phyloP scores from a whole-genome alignment of 2,113 vertebrate genomes.

The Epinephelus fuscoguttatus region DNA sequence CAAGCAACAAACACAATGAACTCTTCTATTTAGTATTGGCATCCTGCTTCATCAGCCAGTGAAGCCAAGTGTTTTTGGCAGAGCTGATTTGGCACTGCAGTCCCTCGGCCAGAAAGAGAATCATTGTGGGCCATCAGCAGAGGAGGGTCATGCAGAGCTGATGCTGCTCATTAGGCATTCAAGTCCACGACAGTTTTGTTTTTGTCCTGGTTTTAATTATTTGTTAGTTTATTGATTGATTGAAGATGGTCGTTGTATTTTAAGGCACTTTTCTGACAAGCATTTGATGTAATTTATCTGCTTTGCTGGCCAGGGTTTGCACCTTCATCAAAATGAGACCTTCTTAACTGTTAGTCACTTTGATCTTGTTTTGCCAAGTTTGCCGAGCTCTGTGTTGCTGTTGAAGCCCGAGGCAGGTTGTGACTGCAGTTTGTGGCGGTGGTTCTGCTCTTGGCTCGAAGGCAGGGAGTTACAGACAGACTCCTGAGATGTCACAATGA shows the following conservation, averaged over 20 bases:
- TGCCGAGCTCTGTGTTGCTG: constrained; percentile 10
- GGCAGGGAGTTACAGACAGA: constrained; percentile 58
- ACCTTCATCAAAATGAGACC: neutral
- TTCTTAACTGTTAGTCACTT: neutral
- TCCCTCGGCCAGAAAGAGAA: constrained; percentile 65
- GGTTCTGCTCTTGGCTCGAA: constrained; percentile 41
- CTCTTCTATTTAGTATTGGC: constrained; percentile 78
- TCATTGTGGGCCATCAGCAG: constrained; percentile 65
- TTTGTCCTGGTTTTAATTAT: constrained; percentile 46
- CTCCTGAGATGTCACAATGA: constrained; percentile 53
- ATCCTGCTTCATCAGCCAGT: constrained; percentile 64
- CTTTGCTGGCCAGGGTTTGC: neutral
- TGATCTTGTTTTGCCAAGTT: constrained; percentile 1
- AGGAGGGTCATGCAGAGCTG: constrained; percentile 62
- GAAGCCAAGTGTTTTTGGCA: constrained; percentile 82
- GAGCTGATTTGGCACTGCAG: constrained; percentile 56
- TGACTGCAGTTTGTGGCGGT: constrained; percentile 23
- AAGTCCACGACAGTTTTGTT: constrained; percentile 50
- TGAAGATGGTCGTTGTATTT: constrained; percentile 9
- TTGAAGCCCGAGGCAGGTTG: constrained; percentile 40
- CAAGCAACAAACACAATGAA: constrained; percentile 77
- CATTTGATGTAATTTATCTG: neutral
- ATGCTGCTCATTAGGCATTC: constrained; percentile 60
- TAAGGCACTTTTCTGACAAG: neutral
- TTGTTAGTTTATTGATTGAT: constrained; percentile 27